These are phyloP conservation scores for Microplitis mediator DNA, from an alignment of 1,140 invertebrate genomes.

Conservation along the genomic window DNA sequence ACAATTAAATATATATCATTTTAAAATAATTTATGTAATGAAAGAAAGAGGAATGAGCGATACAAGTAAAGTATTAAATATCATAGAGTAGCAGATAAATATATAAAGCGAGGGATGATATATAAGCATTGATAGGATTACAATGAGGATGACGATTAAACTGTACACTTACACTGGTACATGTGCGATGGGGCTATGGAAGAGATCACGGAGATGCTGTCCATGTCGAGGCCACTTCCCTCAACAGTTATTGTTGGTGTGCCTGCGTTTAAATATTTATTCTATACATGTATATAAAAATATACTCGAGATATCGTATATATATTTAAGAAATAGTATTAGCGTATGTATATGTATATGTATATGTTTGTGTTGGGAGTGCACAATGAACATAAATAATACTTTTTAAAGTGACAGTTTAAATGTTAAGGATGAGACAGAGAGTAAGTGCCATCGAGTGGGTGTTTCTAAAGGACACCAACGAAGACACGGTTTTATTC, in stretches of 20 bases:
- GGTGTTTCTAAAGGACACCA: slow-evolving; percentile 3
- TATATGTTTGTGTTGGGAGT: slow-evolving; percentile 20
- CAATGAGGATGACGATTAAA: slow-evolving; percentile 34
- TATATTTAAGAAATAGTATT: too few relatives aligned
- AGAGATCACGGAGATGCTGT: slow-evolving; percentile 76
- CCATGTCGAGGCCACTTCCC: slow-evolving; percentile 72
- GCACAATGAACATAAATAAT: background rate
- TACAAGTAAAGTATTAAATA: background rate
- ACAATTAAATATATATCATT: too few relatives aligned
- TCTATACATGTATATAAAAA: too few relatives aligned
- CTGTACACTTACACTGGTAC: slow-evolving; percentile 77
- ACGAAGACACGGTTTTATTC: slow-evolving; percentile 2
- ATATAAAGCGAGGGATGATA: background rate
- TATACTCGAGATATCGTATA: too few relatives aligned
- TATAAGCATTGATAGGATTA: background rate
- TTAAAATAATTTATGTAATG: too few relatives aligned
- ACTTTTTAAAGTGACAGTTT: slow-evolving; percentile 16
- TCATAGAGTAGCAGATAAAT: background rate
- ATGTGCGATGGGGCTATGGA: slow-evolving; percentile 75
- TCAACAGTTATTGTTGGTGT: slow-evolving; percentile 72
- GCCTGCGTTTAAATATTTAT: slow-evolving; percentile 58
- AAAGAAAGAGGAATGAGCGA: too few relatives aligned
- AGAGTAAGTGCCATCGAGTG: background rate
- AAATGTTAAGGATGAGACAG: slow-evolving; percentile 19
- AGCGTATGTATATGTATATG: slow-evolving; percentile 12